phyloP scores from a whole-genome alignment of 2,888 invertebrate species.

The Heliconius ethilla region DNA sequence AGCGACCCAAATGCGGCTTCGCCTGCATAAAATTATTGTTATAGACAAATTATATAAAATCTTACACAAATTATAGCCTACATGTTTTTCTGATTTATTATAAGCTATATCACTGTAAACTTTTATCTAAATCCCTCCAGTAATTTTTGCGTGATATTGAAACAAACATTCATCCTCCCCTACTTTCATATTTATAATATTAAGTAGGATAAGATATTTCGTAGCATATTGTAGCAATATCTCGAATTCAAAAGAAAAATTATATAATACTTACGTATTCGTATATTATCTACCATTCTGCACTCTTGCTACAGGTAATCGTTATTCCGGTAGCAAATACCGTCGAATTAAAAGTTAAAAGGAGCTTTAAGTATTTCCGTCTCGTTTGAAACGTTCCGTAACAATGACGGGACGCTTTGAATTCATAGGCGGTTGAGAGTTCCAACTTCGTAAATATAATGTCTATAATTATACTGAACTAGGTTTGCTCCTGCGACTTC shows the following conservation, averaged over 20 bases:
- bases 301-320: conserved; percentile 20
- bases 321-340: conserved; percentile 30
- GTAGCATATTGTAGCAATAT: no score
- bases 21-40: no score
- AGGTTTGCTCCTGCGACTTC: neutral
- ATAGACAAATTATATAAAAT: no score
- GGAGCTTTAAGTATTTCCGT: conserved; percentile 32
- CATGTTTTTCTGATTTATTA: no score
- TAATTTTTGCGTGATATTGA: no score
- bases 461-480: neutral
- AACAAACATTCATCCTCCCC: no score
- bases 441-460: conserved; percentile 1
- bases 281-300: conserved; percentile 3
- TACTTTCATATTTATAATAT: no score
- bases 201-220: no score
- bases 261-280: neutral
- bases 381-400: conserved; percentile 18
- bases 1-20: no score
- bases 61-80: no score
- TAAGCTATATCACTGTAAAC: no score
- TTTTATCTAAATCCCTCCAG: no score
- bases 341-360: conserved; percentile 35
- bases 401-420: conserved; percentile 25
- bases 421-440: conserved; percentile 29
- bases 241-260: neutral